phyloP scores from a whole-genome alignment of 2,888 invertebrate genomes.

The Shargacucullia verbasci region DNA sequence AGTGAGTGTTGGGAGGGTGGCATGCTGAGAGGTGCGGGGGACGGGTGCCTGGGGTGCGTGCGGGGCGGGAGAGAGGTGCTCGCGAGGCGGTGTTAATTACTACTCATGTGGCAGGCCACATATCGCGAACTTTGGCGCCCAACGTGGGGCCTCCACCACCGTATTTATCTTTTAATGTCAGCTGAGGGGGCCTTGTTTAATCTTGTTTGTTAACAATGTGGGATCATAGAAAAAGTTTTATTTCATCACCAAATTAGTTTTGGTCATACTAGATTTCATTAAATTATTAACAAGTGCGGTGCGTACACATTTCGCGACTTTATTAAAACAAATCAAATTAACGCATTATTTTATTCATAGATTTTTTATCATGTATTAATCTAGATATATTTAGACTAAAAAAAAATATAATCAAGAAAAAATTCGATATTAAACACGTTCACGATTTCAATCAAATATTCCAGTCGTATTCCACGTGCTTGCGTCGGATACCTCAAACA shows the following conservation, averaged over 20 bases:
- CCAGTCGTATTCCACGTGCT: conserved; percentile 75
- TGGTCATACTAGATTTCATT: conserved; percentile 16
- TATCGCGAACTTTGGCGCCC: conserved; percentile 87
- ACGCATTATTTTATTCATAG: background rate
- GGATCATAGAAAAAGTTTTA: conserved; percentile 68
- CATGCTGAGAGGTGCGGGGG: conserved; percentile 36
- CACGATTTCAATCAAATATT: conserved; percentile 82
- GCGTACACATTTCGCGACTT: too few species aligned
- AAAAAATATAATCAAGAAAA: conserved; percentile 58
- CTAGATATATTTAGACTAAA: conserved; percentile 17
- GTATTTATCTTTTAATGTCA: conserved; percentile 83
- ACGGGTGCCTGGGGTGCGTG: conserved; percentile 46
- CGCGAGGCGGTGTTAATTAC: conserved; percentile 86
- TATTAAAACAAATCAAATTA: too few species aligned
- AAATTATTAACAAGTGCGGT: conserved; percentile 1
- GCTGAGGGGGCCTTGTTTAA: conserved; percentile 69
- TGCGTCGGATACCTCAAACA: conserved; percentile 78
- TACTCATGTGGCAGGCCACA: conserved; percentile 86
- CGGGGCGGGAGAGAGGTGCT: conserved; percentile 57
- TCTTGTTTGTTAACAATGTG: conserved; percentile 68
- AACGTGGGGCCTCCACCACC: conserved; percentile 72
- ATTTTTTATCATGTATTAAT: conserved; percentile 3
- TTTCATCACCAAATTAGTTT: conserved; percentile 46
- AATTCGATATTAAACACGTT: conserved; percentile 75
- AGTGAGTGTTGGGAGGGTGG: conserved; percentile 67